These are phyloP conservation scores for Microcebus griseorufus DNA, from an alignment of 2,113 vertebrate genomes.

Conservation along the genomic window DNA sequence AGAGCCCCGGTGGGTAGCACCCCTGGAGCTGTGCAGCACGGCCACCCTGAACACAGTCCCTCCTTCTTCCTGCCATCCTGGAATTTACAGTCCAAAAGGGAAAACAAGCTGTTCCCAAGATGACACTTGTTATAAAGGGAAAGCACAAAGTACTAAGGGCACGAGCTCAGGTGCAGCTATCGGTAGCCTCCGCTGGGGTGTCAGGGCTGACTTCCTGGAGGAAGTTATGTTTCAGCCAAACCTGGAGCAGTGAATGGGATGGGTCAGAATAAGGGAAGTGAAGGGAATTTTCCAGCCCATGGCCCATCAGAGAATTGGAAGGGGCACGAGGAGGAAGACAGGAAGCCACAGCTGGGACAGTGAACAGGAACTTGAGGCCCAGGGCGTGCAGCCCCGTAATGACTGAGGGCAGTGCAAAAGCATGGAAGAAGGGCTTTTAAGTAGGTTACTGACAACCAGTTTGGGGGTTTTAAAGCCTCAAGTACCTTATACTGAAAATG, in stretches of 20 bases:
- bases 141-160: background rate
- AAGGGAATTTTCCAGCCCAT: background rate
- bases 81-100: background rate
- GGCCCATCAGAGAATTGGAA: background rate
- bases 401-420: background rate
- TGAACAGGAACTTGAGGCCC: background rate
- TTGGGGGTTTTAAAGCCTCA: background rate
- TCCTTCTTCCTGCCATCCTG: background rate
- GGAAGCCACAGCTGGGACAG: background rate
- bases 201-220: background rate
- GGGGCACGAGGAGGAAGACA: background rate
- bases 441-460: background rate
- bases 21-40: background rate
- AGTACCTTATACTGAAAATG: background rate
- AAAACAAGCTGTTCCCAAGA: background rate
- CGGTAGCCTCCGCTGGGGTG: background rate
- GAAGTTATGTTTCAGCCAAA: background rate
- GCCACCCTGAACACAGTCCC: background rate
- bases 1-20: accelerated
- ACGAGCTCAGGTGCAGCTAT: background rate
- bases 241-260: background rate
- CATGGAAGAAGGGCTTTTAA: background rate
- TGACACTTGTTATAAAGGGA: background rate
- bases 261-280: background rate
- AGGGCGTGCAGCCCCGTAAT: background rate